A percentile compares a stretch with the other conserved stretches of the same genome.
Evolutionary conservation across 2,113 vertebrate genomes (phyloP).

Genomic region (Mystacornis crossleyi): DNA sequence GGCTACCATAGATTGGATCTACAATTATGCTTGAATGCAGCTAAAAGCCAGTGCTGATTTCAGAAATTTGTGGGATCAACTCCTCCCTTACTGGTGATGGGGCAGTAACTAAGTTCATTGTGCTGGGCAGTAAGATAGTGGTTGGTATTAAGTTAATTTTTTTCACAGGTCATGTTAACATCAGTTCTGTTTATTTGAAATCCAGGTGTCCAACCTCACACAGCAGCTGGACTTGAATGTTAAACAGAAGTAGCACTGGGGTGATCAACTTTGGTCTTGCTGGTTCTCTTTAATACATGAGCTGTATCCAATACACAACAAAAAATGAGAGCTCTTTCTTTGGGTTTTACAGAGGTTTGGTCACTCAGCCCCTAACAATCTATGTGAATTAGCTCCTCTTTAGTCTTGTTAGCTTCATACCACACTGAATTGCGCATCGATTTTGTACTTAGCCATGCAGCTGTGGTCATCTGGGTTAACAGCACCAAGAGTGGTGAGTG

Average conservation of each 20-base stretch:
- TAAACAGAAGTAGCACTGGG: not conserved
- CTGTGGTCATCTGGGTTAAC: not conserved
- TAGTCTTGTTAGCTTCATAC: not conserved
- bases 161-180: not conserved
- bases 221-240: not conserved
- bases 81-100: not conserved
- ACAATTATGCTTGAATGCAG: not conserved
- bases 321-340: not conserved
- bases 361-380: not conserved
- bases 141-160: not conserved
- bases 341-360: not conserved
- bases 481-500: not conserved
- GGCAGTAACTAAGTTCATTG: not conserved
- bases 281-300: not conserved
- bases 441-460: not conserved
- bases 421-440: not conserved
- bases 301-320: not conserved
- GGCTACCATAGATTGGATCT: not conserved
- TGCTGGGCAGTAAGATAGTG: not conserved
- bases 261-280: not conserved
- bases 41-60: not conserved
- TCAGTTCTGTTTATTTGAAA: not conserved
- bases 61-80: not conserved
- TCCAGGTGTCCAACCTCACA: not conserved
- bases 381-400: not conserved